Evolutionary conservation across 2,113 vertebrate species (phyloP), one percentile per base, ranked within the genome.

Genomic region (Dasyprocta punctata): DNA sequence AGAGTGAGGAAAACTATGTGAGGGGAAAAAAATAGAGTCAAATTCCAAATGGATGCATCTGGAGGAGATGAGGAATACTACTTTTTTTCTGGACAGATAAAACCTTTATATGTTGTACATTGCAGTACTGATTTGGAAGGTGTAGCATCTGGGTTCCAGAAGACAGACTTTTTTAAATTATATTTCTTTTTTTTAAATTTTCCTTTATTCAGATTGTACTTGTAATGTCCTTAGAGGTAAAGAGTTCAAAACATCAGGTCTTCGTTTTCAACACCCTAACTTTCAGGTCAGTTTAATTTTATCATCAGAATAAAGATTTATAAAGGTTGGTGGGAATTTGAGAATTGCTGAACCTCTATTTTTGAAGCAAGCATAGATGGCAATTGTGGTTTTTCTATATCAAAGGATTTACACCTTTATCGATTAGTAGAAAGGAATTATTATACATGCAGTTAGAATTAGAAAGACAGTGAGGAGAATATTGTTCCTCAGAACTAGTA

Each of bases 241-340:
- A 26, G 0, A 2, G 12, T 7, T 47, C 13, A 38, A 82, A 92
- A 61, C 33, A 54, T 7, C 61, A 36, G 60, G 26, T 33, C 41
- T 77, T 87, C 14, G 1, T 69, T 14, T 77, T 90, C 94, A 75
- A 49, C 20, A n/a, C 19, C 7, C 19, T 56, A 38, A 41, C 5
- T 71, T 75, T 75, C n/a, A 63, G 5, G 19, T 54, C 13, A 83
- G 71, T 86, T 92, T 52, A 69, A 95, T 87, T 94, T 92, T 94
- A 14, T 80, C 22, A 80, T 94, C 73, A 90, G 4, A 83, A 71
- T 65, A 49, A 12, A 83, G 65, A 38, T 58, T 96, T 69, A 28
- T 10, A 63, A 78, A 82, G 10, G 92, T 44, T 33, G 26, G 9
- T 26, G 69, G 36, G 10, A 10, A 49, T 90, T 90, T 75, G 49